A percentile compares a stretch with the other conserved stretches of the same genome.
Conservation (phyloP, 2,113 vertebrate species). For the Dipodomys spectabilis region DNA sequence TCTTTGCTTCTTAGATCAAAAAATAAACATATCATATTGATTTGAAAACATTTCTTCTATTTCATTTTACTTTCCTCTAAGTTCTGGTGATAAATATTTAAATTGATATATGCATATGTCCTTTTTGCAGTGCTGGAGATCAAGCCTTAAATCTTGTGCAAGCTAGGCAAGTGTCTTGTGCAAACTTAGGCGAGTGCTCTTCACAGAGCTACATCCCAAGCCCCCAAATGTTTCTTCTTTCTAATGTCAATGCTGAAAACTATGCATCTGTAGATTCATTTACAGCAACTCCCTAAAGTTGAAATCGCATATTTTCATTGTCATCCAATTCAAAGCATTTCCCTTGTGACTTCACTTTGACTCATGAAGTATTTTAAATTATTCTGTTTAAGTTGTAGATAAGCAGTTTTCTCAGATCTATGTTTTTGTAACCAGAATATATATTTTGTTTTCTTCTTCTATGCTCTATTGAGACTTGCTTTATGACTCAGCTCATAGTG, state of each 20-base stretch:
- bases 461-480: not conserved
- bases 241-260: not conserved
- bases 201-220: too few species aligned
- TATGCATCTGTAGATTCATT: not conserved
- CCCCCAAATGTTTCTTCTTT: not conserved
- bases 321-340: conserved; percentile 3
- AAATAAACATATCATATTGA: not conserved
- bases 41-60: not conserved
- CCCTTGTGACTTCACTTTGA: not conserved
- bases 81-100: too few species aligned
- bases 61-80: too few species aligned
- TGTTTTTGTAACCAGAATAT: not conserved
- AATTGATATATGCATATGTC: too few species aligned
- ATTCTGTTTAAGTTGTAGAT: not conserved
- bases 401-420: not conserved
- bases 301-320: not conserved
- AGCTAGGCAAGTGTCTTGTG: too few species aligned
- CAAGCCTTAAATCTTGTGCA: too few species aligned
- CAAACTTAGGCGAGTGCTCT: too few species aligned
- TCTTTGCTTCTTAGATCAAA: not conserved
- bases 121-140: too few species aligned
- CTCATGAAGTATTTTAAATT: not conserved
- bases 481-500: not conserved
- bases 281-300: not conserved
- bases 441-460: not conserved